Conservation (phyloP, 2,113 vertebrate genomes). For the Tachysurus fulvidraco region DNA sequence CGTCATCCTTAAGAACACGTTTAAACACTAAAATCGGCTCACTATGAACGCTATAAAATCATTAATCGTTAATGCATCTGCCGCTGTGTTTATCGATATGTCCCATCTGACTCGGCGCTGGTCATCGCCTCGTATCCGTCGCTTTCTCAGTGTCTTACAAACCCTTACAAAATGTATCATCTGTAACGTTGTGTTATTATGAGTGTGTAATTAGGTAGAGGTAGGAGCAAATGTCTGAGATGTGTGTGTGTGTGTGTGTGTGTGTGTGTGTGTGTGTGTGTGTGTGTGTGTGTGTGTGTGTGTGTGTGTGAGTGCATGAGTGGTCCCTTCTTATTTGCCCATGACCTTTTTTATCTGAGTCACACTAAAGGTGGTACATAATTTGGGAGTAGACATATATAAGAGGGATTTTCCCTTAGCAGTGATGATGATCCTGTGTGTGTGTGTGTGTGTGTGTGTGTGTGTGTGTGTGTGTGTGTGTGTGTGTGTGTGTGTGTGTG, state of each 20-base stretch:
- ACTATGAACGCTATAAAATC: background rate
- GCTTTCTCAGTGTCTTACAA: conserved; percentile 28
- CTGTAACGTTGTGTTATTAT: conserved; percentile 51
- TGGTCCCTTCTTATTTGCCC: conserved; percentile 60
- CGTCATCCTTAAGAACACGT: background rate
- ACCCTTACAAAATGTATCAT: conserved; percentile 43
- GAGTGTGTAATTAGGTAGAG: conserved; percentile 17
- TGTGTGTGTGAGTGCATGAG: background rate
- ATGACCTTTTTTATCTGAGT: conserved; percentile 27
- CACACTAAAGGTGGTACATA: background rate
- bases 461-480: background rate
- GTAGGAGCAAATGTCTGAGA: background rate
- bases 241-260: background rate
- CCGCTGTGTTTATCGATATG: background rate
- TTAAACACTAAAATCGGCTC: background rate
- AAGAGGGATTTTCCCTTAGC: conserved; percentile 4
- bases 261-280: too few relatives aligned
- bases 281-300: background rate
- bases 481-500: background rate
- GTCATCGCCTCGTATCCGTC: conserved; percentile 46
- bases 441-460: background rate
- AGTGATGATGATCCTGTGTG: background rate
- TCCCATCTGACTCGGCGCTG: conserved; percentile 34
- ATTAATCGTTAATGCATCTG: background rate
- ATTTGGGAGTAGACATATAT: background rate